Base-by-base conservation (phyloP, 2,888 invertebrate species). In the Diaphora mendica region DNA sequence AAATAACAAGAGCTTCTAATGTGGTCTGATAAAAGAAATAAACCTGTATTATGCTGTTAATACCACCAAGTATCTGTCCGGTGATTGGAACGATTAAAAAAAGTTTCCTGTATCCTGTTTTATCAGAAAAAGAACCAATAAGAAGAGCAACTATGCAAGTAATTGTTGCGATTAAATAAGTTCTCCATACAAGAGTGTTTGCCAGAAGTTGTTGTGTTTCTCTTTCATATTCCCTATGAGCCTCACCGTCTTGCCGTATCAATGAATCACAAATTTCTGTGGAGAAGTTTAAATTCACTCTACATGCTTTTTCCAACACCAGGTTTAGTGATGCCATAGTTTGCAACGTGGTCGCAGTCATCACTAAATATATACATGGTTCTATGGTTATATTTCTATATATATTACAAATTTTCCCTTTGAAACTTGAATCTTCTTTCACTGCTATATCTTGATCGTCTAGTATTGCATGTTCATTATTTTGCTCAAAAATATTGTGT, bases 271-370 rank as follows among this genome's bases (percentile, higher is more conserved):
- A 98, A 1, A 98, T 96, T 83, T 96, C 96, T 42, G 96, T 95
- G 0, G 97, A 95, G 83, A 97, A 98, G 35, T 96, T 96, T 76
- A 98, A 93, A 88, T 98, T 98, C 0, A 98, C 98, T 33, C 98
- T 94, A 87, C 98, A 98, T 0, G 98, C 98, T 89, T 98, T 98
- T 89, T 98, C 98, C 80, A 98, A 94, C 87, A 97, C 97, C 15
- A 98, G 92, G 91, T 98, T 98, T 89, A 98, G 98, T 7, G 98
- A 97, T 35, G 98, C 97, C 74, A 98, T 87, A 65, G 96, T 96
- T 0, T 97, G 96, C n/a, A 96, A 83, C 33, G 96, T 89, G 0
- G 79, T 76, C 0, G 89, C 73, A 39, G 91, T 42, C 0, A 94
- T 76, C 62, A 92, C 93, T 5, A 94, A n/a, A 0, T 90, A 74